Evolutionary conservation across 1,140 invertebrate genomes (phyloP), one percentile per base, ranked within the genome.

Genomic region (Pogonomyrmex californicus): DNA sequence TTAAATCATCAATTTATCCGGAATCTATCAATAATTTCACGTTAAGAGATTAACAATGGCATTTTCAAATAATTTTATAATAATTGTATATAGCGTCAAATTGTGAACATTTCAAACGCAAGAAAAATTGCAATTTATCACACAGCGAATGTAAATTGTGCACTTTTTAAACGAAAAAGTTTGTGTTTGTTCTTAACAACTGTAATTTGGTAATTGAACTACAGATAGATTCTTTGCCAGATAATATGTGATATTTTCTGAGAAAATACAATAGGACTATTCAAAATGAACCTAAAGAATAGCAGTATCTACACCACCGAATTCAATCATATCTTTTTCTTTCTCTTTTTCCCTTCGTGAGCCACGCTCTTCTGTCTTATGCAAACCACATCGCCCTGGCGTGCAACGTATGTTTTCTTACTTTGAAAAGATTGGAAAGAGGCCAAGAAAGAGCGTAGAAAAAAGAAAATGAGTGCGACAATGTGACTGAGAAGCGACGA

Each of bases 321-420:
- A 73, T 83, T 75, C 66, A 73, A 75, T 83, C 79, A 51, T 73
- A 54, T 44, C 41, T 47, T 2, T 4, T n/a, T 44, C n/a, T 23
- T 9, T 44, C n/a, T 66, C 63, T 44, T 44, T 49, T n/a, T 68
- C 65, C 3, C 10, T 68, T 12, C 65, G n/a, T n/a, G 30, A 12
- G 7, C 14, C 23, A 47, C 17, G n/a, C 51, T 70, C 49, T 75
- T 75, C 30, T 49, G 41, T 54, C 41, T 73, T 62, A 73, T 73
- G 68, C 56, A 73, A 83, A 83, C 68, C 79, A 75, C 68, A 73
- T 83, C 49, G 38, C 68, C 30, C 17, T n/a, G 68, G 56, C 44
- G 36, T 82, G 66, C 51, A 73, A 73, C 41, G 51, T 83, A 47
- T 2, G 54, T 23, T 47, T 82, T 73, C 41, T 79, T 33, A 63